Conservation (phyloP, 2,888 invertebrate species). For the Calameuta pallipes region DNA sequence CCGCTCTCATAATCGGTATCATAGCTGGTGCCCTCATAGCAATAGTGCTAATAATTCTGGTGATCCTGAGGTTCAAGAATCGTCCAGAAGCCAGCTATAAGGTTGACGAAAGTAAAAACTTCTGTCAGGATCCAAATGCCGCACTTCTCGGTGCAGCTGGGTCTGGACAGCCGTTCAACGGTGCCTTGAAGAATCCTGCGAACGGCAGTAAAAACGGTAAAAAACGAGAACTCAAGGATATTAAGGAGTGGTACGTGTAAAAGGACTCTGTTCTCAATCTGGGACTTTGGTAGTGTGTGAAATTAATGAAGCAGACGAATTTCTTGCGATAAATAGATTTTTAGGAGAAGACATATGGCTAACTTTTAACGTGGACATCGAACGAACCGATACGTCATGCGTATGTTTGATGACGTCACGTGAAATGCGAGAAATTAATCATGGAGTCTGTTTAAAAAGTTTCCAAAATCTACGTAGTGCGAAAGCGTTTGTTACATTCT, state of each 20-base stretch:
- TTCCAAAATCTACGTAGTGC: background rate
- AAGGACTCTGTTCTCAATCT: slow-evolving; percentile 2
- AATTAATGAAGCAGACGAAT: background rate
- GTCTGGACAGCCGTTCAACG: slow-evolving; percentile 66
- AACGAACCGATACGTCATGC: background rate
- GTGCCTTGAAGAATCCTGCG: slow-evolving; percentile 56
- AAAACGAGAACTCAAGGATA: slow-evolving; percentile 86
- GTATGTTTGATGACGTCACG: background rate
- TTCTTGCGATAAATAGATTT: background rate
- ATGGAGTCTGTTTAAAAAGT: background rate
- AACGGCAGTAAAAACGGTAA: slow-evolving; percentile 69
- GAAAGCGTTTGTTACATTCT: too few species aligned
- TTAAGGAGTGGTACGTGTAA: slow-evolving; percentile 98
- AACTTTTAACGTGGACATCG: background rate
- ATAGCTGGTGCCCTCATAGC: slow-evolving; percentile 92
- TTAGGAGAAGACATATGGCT: background rate
- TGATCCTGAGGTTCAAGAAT: slow-evolving; percentile 88
- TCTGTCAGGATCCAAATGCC: slow-evolving; percentile 83
- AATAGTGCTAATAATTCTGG: slow-evolving; percentile 88
- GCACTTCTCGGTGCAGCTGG: slow-evolving; percentile 76
- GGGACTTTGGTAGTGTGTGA: background rate
- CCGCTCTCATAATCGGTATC: slow-evolving; percentile 86
- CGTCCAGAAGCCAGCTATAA: slow-evolving; percentile 92
- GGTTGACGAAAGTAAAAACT: slow-evolving; percentile 85
- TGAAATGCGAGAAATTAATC: background rate